Evolutionary conservation across 2,888 invertebrate genomes (phyloP), one percentile per base, ranked within the genome.

Genomic region (Mechanitis messenoides): DNA sequence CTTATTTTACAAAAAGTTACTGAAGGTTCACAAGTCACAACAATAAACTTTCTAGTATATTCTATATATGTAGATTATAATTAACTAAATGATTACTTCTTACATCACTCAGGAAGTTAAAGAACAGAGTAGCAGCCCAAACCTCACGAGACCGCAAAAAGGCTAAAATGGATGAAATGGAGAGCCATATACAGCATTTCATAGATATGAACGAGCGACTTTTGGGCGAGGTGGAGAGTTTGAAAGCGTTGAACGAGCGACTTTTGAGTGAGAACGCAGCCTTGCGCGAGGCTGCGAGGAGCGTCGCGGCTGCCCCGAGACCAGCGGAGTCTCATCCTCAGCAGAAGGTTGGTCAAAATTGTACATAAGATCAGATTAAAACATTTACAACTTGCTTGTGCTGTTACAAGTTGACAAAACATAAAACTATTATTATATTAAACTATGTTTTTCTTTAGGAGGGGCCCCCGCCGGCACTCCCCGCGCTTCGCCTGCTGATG

Each of bases 61-160:
- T 9, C 9, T 42, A 42, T 9, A 42, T 42, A 42, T 42, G 42
- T 42, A 42, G 3, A 42, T 42, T 42, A 9, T 42, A 9, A 42
- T 42, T 3, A 42, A 45, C 11, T 35, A 53, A 45, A 56, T 47
- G 55, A 56, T 35, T 33, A 45, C 33, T 55, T 38, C 31, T 64
- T 69, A 57, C 63, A 55, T 61, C 56, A 64, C 88, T 38, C 83
- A 97, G 98, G 82, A 98, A 98, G 88, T 82, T 98, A 73, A 98
- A 98, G 83, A 98, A 98, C 82, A 92, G 98, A 70, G 97, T 98
- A 35, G 98, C 99, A 45, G 99, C 99, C 2, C 99, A 99, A 86
- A 97, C 97, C 56, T 98, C 98, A 0, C 93, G 99, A 60, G 99
- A 99, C 84, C 92, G 98, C 54, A 99, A 99, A 81, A 98, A 98